phyloP scores from a whole-genome alignment of 1,140 invertebrate genomes.

The Sminthurides bifidus region DNA sequence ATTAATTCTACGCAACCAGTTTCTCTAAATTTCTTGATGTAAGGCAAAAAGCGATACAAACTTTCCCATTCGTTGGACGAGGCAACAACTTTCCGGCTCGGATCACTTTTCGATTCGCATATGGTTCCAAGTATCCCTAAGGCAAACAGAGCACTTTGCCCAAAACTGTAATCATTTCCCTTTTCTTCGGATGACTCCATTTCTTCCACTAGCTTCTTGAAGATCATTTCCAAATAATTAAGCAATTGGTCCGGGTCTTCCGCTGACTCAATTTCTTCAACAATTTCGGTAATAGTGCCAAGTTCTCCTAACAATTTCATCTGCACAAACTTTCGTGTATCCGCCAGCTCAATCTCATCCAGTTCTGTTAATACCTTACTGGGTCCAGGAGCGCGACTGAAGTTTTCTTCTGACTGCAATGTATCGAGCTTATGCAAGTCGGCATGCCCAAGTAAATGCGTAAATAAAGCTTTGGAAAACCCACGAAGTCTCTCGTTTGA shows the following conservation, averaged over 20 bases:
- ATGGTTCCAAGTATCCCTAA: constrained; percentile 15
- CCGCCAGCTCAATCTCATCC: not conserved
- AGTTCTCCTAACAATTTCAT: constrained; percentile 19
- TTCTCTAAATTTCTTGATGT: constrained; percentile 5
- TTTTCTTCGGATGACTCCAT: not conserved
- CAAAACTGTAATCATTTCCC: constrained; percentile 12
- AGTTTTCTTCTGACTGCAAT: too few species aligned
- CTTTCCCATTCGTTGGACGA: not conserved
- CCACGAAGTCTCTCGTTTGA: too few species aligned
- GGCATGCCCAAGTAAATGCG: too few species aligned
- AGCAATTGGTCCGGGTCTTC: constrained; percentile 7
- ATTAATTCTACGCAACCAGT: not conserved
- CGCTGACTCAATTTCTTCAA: constrained; percentile 1
- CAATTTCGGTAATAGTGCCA: constrained; percentile 16
- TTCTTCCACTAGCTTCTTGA: constrained; percentile 9
- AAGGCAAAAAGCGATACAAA: constrained; percentile 14
- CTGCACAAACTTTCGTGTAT: constrained; percentile 7
- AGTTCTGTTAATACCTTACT: not conserved
- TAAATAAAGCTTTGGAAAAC: too few species aligned
- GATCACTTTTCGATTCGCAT: constrained; percentile 5
- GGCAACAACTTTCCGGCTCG: not conserved
- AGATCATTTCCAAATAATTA: constrained; percentile 7
- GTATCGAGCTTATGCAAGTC: too few species aligned
- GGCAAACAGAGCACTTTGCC: constrained; percentile 7
- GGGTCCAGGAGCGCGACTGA: too few species aligned